phyloP scores from a whole-genome alignment of 2,113 vertebrate species.

The Microcebus murinus region DNA sequence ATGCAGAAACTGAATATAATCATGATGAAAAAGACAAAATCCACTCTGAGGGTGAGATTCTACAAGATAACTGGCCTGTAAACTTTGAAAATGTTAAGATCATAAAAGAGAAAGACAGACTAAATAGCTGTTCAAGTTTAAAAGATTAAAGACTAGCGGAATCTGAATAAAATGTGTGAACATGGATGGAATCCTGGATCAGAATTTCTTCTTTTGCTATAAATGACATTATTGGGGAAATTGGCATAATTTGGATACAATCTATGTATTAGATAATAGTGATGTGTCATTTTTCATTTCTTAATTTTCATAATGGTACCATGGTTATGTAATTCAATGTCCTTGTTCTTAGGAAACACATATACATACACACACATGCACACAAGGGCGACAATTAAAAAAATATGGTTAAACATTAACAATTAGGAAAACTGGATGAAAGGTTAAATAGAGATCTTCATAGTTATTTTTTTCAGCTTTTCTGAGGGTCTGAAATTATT shows the following conservation, averaged over 20 bases:
- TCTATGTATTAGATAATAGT: not conserved
- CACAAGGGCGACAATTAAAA: not conserved
- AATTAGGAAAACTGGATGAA: not conserved
- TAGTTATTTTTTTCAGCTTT: not conserved
- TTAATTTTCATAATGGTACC: not conserved
- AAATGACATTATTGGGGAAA: not conserved
- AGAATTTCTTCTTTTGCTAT: conserved; percentile 9
- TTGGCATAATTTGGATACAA: not conserved
- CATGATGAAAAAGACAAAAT: not conserved
- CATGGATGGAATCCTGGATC: not conserved
- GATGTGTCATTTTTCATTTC: not conserved
- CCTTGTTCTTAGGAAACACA: not conserved
- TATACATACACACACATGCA: not conserved
- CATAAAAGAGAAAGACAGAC: not conserved
- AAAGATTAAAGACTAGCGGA: not conserved
- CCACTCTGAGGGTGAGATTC: not conserved
- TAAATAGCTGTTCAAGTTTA: not conserved
- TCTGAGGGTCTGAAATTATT: conserved; percentile 33
- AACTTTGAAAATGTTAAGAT: not conserved
- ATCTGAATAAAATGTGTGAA: not conserved
- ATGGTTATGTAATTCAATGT: not conserved
- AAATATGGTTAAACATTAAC: not conserved
- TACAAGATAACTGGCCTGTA: not conserved
- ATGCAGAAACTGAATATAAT: not conserved
- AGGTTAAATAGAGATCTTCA: not conserved